phyloP scores from a whole-genome alignment of 2,888 invertebrate species.

The Meiosimyza platycephala region DNA sequence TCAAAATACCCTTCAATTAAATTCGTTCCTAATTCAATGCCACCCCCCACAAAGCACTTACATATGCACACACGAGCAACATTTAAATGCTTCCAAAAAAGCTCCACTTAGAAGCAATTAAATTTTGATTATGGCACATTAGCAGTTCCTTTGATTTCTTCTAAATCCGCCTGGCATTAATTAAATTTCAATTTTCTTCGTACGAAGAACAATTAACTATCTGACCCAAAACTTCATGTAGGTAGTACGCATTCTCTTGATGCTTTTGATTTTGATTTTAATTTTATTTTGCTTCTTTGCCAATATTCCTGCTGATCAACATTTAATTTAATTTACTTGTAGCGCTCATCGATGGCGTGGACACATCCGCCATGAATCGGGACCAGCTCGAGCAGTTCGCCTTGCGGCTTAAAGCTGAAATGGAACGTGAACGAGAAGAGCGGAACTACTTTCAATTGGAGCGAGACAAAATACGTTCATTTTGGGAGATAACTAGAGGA shows the following conservation, averaged over 20 bases:
- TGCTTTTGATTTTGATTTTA: too few species aligned
- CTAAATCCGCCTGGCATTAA: too few species aligned
- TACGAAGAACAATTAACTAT: too few species aligned
- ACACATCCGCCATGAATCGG: conserved; percentile 91
- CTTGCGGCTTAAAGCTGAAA: conserved; percentile 85
- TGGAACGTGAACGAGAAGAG: conserved; percentile 94
- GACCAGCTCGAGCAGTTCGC: conserved; percentile 93
- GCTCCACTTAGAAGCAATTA: neutral
- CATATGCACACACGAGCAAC: too few species aligned
- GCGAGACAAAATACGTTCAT: conserved; percentile 91
- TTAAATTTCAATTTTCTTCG: too few species aligned
- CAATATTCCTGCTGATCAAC: neutral
- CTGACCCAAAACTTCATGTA: too few species aligned
- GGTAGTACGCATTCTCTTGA: too few species aligned
- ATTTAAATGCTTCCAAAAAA: too few species aligned
- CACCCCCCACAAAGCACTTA: too few species aligned
- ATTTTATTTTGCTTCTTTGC: too few species aligned
- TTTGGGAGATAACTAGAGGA: conserved; percentile 94
- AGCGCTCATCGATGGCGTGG: conserved; percentile 88
- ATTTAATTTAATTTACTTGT: conserved; percentile 46
- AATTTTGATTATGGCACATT: conserved; percentile 14
- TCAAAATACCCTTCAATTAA: too few species aligned
- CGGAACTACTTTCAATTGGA: conserved; percentile 95
- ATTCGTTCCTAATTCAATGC: too few species aligned
- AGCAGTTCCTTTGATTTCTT: conserved; percentile 6